Evolutionary conservation across 2,888 invertebrate genomes (phyloP).

Genomic region (Harmothoe impar): DNA sequence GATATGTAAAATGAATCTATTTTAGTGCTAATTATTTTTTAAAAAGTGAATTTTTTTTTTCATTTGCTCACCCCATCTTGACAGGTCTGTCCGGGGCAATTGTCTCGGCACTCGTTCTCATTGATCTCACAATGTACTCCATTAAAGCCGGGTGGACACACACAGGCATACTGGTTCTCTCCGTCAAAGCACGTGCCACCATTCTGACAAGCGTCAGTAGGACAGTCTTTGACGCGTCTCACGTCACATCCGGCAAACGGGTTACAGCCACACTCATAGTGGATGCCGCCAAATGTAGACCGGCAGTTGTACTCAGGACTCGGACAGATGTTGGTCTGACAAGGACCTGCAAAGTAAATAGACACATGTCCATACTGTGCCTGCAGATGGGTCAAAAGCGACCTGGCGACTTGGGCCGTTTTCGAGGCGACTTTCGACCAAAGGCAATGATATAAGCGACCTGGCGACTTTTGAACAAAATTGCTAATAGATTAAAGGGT

Average conservation of each 20-base stretch:
- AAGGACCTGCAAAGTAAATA: not conserved
- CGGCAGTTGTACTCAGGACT: not conserved
- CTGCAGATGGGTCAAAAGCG: no score
- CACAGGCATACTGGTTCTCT: constrained; percentile 25
- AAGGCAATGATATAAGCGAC: no score
- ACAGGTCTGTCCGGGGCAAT: not conserved
- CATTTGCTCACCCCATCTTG: constrained; percentile 7
- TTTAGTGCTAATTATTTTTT: no score
- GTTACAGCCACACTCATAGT: not conserved
- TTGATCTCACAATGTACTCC: not conserved
- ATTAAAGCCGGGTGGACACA: constrained; percentile 18
- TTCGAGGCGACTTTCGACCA: no score
- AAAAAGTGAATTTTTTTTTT: no score
- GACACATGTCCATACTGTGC: no score
- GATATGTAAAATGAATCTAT: no score
- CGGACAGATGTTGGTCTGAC: not conserved
- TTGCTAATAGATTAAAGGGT: no score
- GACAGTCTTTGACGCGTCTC: not conserved
- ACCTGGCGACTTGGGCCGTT: no score
- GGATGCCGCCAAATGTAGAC: not conserved
- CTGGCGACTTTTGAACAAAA: no score
- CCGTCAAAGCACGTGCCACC: constrained; percentile 32
- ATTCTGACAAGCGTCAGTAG: not conserved
- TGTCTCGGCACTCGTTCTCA: constrained; percentile 3
- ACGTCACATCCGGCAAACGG: not conserved